These are phyloP conservation scores for Trinorchestia longiramus DNA, from an alignment of 1,140 invertebrate species.

Conservation along the genomic window DNA sequence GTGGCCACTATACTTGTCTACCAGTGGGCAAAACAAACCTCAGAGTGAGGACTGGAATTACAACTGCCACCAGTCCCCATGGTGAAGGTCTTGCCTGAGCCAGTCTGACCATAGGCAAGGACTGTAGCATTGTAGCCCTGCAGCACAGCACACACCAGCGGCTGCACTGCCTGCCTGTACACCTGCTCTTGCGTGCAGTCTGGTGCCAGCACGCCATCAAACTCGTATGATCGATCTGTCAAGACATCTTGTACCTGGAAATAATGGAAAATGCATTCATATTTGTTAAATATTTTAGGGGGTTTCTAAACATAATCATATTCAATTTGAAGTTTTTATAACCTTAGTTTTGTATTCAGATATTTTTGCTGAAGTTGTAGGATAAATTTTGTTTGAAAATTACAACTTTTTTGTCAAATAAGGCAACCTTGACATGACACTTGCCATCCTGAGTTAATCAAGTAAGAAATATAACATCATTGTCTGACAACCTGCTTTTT, in stretches of 20 bases:
- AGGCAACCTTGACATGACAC: no score
- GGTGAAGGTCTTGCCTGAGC: constrained; percentile 73
- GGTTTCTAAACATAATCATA: no score
- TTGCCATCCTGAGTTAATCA: no score
- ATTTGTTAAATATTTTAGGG: no score
- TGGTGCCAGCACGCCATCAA: constrained; percentile 58
- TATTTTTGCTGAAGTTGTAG: no score
- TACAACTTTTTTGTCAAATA: no score
- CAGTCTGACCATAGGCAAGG: constrained; percentile 74
- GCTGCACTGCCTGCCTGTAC: constrained; percentile 59
- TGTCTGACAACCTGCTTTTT: no score
- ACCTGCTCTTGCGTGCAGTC: constrained; percentile 56
- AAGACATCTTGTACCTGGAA: constrained; percentile 6
- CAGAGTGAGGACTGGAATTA: not conserved
- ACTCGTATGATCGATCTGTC: constrained; percentile 12
- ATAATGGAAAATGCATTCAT: not conserved
- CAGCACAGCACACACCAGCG: constrained; percentile 56
- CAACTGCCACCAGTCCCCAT: constrained; percentile 69
- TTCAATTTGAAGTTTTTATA: no score
- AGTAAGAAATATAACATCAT: no score
- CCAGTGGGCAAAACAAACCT: not conserved
- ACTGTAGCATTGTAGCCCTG: constrained; percentile 73
- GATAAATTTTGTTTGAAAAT: no score
- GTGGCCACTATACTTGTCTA: no score
- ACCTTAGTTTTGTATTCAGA: no score